Base-by-base conservation (phyloP, 2,113 vertebrate genomes). In the Zosterops lateralis region DNA sequence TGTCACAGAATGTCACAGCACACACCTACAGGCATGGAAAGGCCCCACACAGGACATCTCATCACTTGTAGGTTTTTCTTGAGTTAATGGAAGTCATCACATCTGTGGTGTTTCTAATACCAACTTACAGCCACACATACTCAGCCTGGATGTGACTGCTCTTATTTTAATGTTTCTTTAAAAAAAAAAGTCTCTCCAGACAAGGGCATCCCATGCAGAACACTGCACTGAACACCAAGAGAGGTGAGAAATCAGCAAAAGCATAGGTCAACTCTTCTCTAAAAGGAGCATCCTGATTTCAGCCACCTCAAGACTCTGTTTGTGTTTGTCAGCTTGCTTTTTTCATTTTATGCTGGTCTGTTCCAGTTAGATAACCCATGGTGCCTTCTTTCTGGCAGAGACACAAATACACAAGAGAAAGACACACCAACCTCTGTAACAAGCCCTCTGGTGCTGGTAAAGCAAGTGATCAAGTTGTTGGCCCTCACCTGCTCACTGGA, bases 21-120 rank as follows among this genome's bases (percentile, higher is more conserved):
- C 29, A 50, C 1, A 1, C 8, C n/a, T 16, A 17, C 3, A 0
- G 1, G 8, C 0, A 4, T 16, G 31, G 57, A 40, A 79, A 75
- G 60, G 40, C 14, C 44, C 14, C 48, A 26, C 67, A 29, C 12
- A 48, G 58, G 32, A 34, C 1, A 47, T 29, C 3, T 26, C 38
- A 70, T 8, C 24, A 44, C 25, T 3, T 60, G 26, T 1, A 26
- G 17, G 17, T 19, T 75, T 28, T 89, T 40, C 29, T 36, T 22
- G 48, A 64, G 56, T 62, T 38, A 36, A 31, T 9, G 17, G 14
- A 81, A 82, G 21, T 48, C 36, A 85, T 15, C 66, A 34, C 61
- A 78, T 12, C 67, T 25, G 17, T 21, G 31, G 38, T n/a, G 19
- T 19, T 78, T 75, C 40, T 75, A 48, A 48, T 7, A 44, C 54